phyloP scores from a whole-genome alignment of 2,888 invertebrate species.

The Diogma glabrata region DNA sequence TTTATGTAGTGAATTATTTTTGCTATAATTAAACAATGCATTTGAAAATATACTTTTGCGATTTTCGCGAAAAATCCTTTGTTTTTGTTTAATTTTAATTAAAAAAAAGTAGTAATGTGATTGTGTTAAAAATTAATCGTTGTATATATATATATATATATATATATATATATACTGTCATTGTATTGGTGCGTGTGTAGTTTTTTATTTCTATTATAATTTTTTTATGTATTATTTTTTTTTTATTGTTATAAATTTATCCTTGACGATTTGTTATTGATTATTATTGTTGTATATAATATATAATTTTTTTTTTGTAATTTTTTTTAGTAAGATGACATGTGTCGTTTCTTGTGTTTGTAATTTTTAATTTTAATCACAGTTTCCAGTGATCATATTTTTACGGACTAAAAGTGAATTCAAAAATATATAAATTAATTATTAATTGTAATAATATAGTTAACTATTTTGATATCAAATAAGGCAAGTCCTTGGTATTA shows the following conservation, averaged over 20 bases:
- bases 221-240: constrained; percentile 4
- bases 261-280: constrained; percentile 5
- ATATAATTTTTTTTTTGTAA: background rate
- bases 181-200: constrained; percentile 6
- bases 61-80: constrained; percentile 8
- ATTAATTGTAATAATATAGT: too few relatives aligned
- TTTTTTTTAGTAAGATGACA: constrained; percentile 5
- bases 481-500: too few relatives aligned
- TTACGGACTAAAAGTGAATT: too few relatives aligned
- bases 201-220: too few relatives aligned
- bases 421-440: too few relatives aligned
- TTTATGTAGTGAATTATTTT: background rate
- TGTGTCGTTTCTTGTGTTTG: constrained; percentile 8
- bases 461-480: too few relatives aligned
- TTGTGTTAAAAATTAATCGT: constrained; percentile 4
- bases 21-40: constrained; percentile 6
- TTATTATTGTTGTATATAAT: constrained; percentile 2
- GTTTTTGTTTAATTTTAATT: constrained; percentile 1
- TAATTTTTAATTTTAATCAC: too few relatives aligned
- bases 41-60: too few relatives aligned
- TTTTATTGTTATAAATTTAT: background rate
- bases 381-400: too few relatives aligned
- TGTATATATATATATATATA: too few relatives aligned
- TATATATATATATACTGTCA: too few relatives aligned
- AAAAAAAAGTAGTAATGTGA: background rate